These are phyloP conservation scores for Orthonychiurus folsomi DNA, from an alignment of 2,888 invertebrate species.

Conservation along the genomic window DNA sequence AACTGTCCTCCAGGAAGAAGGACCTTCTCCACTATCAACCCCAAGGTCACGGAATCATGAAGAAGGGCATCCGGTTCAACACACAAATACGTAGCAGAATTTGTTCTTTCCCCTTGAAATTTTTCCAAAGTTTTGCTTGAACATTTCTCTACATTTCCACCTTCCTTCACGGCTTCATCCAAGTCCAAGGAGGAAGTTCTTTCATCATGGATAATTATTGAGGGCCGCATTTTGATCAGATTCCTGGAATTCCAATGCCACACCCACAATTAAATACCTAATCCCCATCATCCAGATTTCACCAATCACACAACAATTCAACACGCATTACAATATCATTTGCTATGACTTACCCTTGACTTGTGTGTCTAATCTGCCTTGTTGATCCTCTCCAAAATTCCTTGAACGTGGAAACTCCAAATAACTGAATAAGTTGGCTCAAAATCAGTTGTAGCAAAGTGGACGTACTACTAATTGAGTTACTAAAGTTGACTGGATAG, in stretches of 20 bases:
- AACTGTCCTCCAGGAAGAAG: background rate
- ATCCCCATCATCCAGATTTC: too few relatives aligned
- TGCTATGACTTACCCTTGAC: too few relatives aligned
- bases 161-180: background rate
- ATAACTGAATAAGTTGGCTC: too few relatives aligned
- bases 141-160: background rate
- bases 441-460: too few relatives aligned
- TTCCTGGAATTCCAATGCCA: too few relatives aligned
- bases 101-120: background rate
- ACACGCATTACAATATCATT: too few relatives aligned
- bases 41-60: background rate
- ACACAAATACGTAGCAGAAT: background rate
- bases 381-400: background rate
- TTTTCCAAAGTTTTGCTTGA: background rate
- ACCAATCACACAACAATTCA: too few relatives aligned
- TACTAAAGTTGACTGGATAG: too few relatives aligned
- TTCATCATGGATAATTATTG: background rate
- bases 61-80: background rate
- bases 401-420: too few relatives aligned
- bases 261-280: too few relatives aligned
- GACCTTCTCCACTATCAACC: background rate
- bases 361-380: too few relatives aligned
- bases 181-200: background rate
- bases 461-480: too few relatives aligned
- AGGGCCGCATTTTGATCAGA: background rate